phyloP scores from a whole-genome alignment of 92 coral and sea anemone species.

The Diadumene lineata region DNA sequence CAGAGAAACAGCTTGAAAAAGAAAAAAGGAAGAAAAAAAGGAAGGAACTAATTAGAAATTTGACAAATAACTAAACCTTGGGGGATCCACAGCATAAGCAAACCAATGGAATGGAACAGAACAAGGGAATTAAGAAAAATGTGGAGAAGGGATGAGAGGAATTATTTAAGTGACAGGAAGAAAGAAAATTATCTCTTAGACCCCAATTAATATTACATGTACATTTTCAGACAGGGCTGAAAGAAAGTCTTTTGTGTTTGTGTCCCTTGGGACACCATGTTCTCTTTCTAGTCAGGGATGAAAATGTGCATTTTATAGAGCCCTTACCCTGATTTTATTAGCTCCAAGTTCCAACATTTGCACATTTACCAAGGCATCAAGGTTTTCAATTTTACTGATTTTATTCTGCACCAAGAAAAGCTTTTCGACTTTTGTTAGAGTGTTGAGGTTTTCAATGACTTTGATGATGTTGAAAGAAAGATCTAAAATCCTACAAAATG shows the following conservation, averaged over 20 bases:
- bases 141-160: not conserved
- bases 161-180: not conserved
- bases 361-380: constrained; percentile 64
- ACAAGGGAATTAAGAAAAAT: not conserved
- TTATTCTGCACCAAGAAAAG: constrained; percentile 88
- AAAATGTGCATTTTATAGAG: no score
- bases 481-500: constrained; percentile 80
- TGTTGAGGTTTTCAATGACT: constrained; percentile 66
- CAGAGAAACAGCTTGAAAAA: no score
- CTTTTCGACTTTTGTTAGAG: constrained; percentile 69
- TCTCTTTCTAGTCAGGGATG: no score
- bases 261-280: no score
- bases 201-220: no score
- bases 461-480: constrained; percentile 88
- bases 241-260: no score
- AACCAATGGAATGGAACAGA: not conserved
- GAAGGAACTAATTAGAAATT: not conserved
- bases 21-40: not conserved
- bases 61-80: no score
- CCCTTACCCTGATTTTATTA: constrained; percentile 91
- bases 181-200: not conserved
- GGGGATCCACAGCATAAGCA: no score
- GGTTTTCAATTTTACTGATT: constrained; percentile 74
- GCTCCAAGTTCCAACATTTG: constrained; percentile 98
- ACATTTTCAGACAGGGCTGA: no score